Evolutionary conservation across 2,888 invertebrate species (phyloP).

Genomic region (Aporophyla nigra): DNA sequence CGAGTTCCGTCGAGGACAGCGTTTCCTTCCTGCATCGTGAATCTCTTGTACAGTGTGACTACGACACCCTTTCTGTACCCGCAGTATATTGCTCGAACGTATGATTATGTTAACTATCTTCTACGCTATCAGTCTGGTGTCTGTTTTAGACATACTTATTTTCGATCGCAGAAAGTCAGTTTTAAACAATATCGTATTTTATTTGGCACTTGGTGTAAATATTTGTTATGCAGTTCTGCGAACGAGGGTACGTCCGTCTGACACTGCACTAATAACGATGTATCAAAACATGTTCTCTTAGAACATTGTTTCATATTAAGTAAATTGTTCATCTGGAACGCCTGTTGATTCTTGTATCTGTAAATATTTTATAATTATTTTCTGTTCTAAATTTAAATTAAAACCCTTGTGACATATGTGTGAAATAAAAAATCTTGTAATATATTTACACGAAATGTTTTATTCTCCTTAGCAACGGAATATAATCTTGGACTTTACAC

Average conservation of each 20-base stretch:
- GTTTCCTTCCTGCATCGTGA: constrained; percentile 68
- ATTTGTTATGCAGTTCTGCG: constrained; percentile 53
- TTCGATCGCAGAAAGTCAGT: constrained; percentile 55
- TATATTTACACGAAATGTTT: constrained; percentile 79
- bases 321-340: constrained; percentile 85
- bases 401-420: constrained; percentile 88
- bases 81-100: constrained; percentile 49
- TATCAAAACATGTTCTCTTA: constrained; percentile 65
- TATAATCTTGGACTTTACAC: constrained; percentile 1
- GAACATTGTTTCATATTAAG: constrained; percentile 78
- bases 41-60: constrained; percentile 66
- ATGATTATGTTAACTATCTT: constrained; percentile 43
- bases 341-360: constrained; percentile 88
- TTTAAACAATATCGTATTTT: constrained; percentile 53
- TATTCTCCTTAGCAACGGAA: constrained; percentile 50
- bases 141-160: constrained; percentile 52
- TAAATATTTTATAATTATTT: constrained; percentile 86
- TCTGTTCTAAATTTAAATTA: constrained; percentile 85
- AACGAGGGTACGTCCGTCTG: constrained; percentile 51
- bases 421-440: constrained; percentile 90
- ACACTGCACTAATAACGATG: constrained; percentile 43
- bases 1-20: constrained; percentile 44
- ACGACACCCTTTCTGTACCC: constrained; percentile 11
- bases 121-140: constrained; percentile 32
- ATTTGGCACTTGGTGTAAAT: constrained; percentile 65